A percentile compares a stretch with the other conserved stretches of the same genome.
phyloP scores from a whole-genome alignment of 2,888 invertebrate species.

The Syrphus vitripennis region DNA sequence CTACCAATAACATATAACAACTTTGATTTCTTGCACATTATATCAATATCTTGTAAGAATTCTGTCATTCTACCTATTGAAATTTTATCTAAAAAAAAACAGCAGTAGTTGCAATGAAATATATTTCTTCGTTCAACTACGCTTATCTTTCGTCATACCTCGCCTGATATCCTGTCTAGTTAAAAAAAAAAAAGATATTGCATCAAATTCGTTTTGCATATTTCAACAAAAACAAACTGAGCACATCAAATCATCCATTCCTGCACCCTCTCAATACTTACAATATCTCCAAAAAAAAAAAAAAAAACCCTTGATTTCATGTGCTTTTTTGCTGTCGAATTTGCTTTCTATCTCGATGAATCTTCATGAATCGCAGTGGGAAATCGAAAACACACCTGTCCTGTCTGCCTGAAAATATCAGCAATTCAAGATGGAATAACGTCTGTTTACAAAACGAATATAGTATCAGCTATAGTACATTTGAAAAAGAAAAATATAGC shows the following conservation, averaged over 20 bases:
- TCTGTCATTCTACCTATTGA: neutral
- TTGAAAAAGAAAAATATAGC: neutral
- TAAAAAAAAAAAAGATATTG: slow-evolving; percentile 6
- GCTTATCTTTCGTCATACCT: neutral
- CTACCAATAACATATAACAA: neutral
- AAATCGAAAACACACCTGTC: slow-evolving; percentile 16
- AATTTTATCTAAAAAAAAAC: neutral
- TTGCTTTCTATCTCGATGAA: slow-evolving; percentile 2
- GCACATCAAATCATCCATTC: slow-evolving; percentile 25
- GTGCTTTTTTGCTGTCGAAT: slow-evolving; percentile 14
- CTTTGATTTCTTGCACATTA: neutral
- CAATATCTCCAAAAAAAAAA: neutral
- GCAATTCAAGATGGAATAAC: slow-evolving; percentile 24
- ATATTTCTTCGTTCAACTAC: slow-evolving; percentile 8
- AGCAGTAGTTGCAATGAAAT: neutral
- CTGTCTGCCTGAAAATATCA: slow-evolving; percentile 39
- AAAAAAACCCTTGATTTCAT: neutral
- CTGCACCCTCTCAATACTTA: neutral
- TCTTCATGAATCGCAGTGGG: slow-evolving; percentile 25
- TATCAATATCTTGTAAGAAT: neutral
- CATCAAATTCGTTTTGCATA: slow-evolving; percentile 38
- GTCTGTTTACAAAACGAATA: slow-evolving; percentile 36
- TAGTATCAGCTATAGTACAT: neutral
- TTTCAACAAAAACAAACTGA: slow-evolving; percentile 49
- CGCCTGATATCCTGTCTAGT: neutral